Evolutionary conservation across 1,140 invertebrate species (phyloP).

Genomic region (Drosophila tani): DNA sequence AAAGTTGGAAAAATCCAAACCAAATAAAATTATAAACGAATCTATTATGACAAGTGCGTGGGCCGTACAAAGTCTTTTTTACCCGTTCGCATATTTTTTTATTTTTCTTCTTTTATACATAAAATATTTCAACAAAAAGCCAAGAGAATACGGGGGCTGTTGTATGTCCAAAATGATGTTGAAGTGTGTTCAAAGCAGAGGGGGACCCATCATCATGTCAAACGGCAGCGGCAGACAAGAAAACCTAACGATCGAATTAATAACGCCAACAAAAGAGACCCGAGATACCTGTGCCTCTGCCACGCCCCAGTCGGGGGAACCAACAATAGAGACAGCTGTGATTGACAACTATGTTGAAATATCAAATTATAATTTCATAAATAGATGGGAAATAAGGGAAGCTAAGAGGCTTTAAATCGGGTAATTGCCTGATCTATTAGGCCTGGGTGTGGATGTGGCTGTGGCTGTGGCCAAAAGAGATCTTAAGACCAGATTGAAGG

Average conservation of each 20-base stretch:
- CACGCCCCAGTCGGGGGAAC: conserved; percentile 35
- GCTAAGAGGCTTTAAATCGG: conserved; percentile 76
- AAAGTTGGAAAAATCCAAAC: conserved; percentile 21
- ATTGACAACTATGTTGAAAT: conserved; percentile 84
- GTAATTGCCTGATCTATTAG: conserved; percentile 79
- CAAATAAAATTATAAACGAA: conserved; percentile 74
- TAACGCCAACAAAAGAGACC: conserved; percentile 53
- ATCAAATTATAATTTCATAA: conserved; percentile 80
- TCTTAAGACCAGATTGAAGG: conserved; percentile 65
- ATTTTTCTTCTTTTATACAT: conserved; percentile 6
- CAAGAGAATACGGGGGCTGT: conserved; percentile 45
- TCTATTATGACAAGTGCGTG: conserved; percentile 82
- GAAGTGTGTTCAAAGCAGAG: conserved; percentile 43
- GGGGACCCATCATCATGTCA: conserved; percentile 70
- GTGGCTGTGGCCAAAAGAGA: conserved; percentile 46
- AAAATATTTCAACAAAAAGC: conserved; percentile 32
- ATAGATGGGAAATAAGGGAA: conserved; percentile 62
- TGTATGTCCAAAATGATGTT: conserved; percentile 58
- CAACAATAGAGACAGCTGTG: conserved; percentile 53
- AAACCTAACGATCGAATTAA: conserved; percentile 66
- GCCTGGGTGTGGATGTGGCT: conserved; percentile 61
- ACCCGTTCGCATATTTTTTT: conserved; percentile 17
- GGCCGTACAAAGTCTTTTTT: conserved; percentile 54
- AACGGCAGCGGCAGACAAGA: conserved; percentile 68
- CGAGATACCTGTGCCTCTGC: conserved; percentile 40